Base-by-base conservation (phyloP, 2,888 invertebrate species). In the Carcina quercana region DNA sequence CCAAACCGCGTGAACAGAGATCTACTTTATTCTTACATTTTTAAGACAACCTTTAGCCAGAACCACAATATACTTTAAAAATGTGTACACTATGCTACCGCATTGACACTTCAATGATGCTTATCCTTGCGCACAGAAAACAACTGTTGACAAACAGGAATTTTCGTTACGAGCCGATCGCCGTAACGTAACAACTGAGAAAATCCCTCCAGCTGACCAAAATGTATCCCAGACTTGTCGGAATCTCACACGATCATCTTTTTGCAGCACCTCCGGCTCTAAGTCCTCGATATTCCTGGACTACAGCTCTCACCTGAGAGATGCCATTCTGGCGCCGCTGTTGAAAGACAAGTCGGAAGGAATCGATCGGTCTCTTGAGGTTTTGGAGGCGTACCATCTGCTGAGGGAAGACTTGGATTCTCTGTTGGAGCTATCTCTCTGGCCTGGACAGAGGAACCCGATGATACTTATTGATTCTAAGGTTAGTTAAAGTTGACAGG, bases 371-470 rank as follows among this genome's bases (percentile, higher is more conserved):
- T 88, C 95, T 0, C 66, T 98, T 25, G 80, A 86, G 3, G 86
- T 93, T 8, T 88, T 98, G 78, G 90, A 92, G 58, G 79, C 89
- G 4, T 99, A 99, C 71, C 91, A 93, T 60, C 85, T 99, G 35
- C 67, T 95, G 31, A 87, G 95, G 36, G 98, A 98, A 55, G 99
- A 99, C 68, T 79, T 97, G 50, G 97, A 98, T 43, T 92, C 92
- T 7, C 78, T 99, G 14, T 78, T 91, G 6, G 98, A 99, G 59
- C 65, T 98, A 15, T 89, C 93, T 0, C 68, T 89, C 20, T 98
- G 97, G 97, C 91, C 94, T 0, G 89, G 88, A 21, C 86, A 88
- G 49, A 86, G 88, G 46, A 93, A 96, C 67, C 91, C 92, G 0
- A 89, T 93, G 80, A 87, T 90, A 28, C 72, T 87, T 37, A 85